Evolutionary conservation across 2,797 vertebrate species (phyloP), one percentile per base, ranked within the genome.

Genomic region (Eulemur coronatus): DNA sequence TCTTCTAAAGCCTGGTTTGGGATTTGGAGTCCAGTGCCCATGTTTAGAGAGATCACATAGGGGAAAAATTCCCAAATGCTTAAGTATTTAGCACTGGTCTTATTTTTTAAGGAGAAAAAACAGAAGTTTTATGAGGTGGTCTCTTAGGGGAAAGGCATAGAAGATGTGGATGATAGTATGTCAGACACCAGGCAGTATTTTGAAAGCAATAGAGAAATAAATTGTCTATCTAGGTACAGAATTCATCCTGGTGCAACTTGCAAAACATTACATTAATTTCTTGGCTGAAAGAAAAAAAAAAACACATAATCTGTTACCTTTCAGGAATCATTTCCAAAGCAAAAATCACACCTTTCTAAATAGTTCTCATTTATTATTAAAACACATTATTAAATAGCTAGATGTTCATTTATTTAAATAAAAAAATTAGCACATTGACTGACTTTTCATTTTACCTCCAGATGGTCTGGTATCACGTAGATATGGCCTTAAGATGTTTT

Each of bases 401-500:
- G 46, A 26, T 90, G 70, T 73, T 96, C 92, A 28, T 78, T 91
- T 96, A 73, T 94, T 97, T 96, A 90, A 92, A 73, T 81, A 41
- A 87, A 93, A 89, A 87, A 93, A 30, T 70, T 55, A 94, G 55
- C 72, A 90, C 50, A 72, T 22, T 46, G 35, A 88, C 63, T 96
- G 84, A 59, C 52, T 95, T 86, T 97, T 96, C 65, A 38, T 91
- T 96, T 92, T 93, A 90, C 55, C 84, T 96, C 93, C 94, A 96
- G 94, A 95, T 95, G 92, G 97, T 95, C 84, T 75, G 43, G 46
- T 96, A 65, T 92, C 85, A 43, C 24, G 76, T 87, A 97, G 93
- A 98, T 89, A 84, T 1, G 6, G 63, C 59, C 95, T 89, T 85
- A 97, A 96, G 89, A 97, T 97, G 94, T 97, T 97, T 98, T 95